Percentiles rank a stretch among this genome's conserved stretches.
These are phyloP conservation scores for Mactra quadrangularis DNA, from an alignment of 1,140 invertebrate species.

Conservation along the genomic window DNA sequence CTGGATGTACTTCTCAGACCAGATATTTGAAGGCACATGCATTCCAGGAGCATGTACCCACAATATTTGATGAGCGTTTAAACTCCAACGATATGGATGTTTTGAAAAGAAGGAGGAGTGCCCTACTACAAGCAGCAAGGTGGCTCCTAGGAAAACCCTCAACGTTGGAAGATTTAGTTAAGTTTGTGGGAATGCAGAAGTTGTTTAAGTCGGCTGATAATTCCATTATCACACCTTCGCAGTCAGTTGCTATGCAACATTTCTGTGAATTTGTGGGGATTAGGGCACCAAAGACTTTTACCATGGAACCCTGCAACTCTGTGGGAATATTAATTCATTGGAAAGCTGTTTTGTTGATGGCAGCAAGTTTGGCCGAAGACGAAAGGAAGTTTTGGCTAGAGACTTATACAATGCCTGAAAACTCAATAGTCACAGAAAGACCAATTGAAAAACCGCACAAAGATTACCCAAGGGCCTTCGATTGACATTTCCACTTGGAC, in stretches of 20 bases:
- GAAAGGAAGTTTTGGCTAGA: not conserved
- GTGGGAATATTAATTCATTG: constrained; percentile 23
- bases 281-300: not conserved
- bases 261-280: constrained; percentile 5
- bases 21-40: constrained; percentile 3
- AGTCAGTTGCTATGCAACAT: not conserved
- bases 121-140: not conserved
- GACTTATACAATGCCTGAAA: not conserved
- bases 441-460: not conserved
- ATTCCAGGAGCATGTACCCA: not conserved
- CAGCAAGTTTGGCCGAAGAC: constrained; percentile 1
- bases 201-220: not conserved
- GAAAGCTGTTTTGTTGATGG: not conserved
- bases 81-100: not conserved
- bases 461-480: not conserved
- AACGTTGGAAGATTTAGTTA: not conserved
- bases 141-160: constrained; percentile 1
- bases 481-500: constrained; percentile 34
- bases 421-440: not conserved
- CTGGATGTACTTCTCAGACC: not conserved
- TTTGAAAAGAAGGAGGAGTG: not conserved
- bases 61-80: not conserved
- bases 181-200: not conserved
- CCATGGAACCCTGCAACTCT: not conserved
- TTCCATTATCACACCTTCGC: not conserved